A percentile compares a stretch with the other conserved stretches of the same genome.
Evolutionary conservation across 2,797 vertebrate genomes (phyloP).

Genomic region (Peromyscus aztecus): DNA sequence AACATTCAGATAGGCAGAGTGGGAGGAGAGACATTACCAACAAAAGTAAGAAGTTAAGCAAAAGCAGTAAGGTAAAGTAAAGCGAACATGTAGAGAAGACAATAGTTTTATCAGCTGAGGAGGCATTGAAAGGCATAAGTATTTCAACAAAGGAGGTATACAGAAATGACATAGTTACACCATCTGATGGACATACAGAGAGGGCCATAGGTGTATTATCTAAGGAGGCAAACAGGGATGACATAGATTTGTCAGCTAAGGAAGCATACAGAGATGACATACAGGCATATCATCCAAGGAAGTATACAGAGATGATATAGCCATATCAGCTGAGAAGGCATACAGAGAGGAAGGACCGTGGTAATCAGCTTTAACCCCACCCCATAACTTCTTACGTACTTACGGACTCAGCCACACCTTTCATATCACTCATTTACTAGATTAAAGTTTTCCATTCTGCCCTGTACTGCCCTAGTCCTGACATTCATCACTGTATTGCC

Average conservation of each 20-base stretch:
- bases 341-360: neutral
- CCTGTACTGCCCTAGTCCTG: neutral
- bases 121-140: neutral
- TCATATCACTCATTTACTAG: neutral
- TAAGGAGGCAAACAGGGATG: neutral
- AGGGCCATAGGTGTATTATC: neutral
- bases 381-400: neutral
- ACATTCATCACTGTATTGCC: neutral
- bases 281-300: neutral
- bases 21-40: neutral
- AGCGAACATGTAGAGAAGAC: neutral
- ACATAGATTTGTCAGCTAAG: neutral
- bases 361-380: neutral
- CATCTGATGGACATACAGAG: neutral
- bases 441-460: neutral
- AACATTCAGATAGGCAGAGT: neutral
- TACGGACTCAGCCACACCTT: neutral
- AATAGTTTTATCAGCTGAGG: neutral
- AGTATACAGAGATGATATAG: neutral
- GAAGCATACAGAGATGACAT: neutral
- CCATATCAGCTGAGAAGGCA: neutral
- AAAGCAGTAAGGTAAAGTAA: neutral
- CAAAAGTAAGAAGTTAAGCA: neutral
- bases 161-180: neutral
- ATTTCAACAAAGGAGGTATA: neutral